Evolutionary conservation across 2,888 invertebrate genomes (phyloP).

Genomic region (Caenorhabditis macrosperma): DNA sequence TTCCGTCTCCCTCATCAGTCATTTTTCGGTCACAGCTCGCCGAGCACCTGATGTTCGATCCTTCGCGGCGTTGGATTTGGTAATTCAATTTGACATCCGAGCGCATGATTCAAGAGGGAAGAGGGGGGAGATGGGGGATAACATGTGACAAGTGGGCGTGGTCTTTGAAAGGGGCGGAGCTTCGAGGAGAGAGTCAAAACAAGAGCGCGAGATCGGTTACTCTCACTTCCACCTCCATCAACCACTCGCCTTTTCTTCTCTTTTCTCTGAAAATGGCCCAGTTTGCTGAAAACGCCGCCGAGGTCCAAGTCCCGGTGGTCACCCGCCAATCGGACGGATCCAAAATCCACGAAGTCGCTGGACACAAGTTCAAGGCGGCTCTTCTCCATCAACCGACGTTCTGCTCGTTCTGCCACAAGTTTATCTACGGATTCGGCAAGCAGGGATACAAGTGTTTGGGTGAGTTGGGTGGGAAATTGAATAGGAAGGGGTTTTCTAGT

Average conservation of each 20-base stretch:
- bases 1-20: too few species aligned
- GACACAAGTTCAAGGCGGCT: slow-evolving; percentile 43
- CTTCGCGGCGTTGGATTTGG: background rate
- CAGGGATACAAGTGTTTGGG: slow-evolving; percentile 49
- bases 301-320: slow-evolving; percentile 2
- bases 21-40: background rate
- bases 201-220: too few species aligned
- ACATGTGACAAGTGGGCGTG: background rate
- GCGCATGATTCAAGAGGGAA: background rate
- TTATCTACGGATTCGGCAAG: slow-evolving; percentile 44
- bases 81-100: background rate
- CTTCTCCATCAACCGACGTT: slow-evolving; percentile 23
- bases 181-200: background rate
- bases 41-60: background rate
- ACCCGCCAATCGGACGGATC: slow-evolving; percentile 31
- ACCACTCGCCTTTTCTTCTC: too few species aligned
- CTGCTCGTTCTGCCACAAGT: slow-evolving; percentile 32
- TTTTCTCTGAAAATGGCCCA: too few species aligned
- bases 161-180: background rate
- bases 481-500: too few species aligned
- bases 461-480: too few species aligned
- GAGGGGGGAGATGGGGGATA: too few species aligned
- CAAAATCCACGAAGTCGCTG: slow-evolving; percentile 28
- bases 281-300: too few species aligned
- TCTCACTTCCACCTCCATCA: too few species aligned